Percentiles rank a stretch among this genome's conserved stretches.
Evolutionary conservation across 2,797 vertebrate species (phyloP).

Genomic region (Garrulus glandarius): DNA sequence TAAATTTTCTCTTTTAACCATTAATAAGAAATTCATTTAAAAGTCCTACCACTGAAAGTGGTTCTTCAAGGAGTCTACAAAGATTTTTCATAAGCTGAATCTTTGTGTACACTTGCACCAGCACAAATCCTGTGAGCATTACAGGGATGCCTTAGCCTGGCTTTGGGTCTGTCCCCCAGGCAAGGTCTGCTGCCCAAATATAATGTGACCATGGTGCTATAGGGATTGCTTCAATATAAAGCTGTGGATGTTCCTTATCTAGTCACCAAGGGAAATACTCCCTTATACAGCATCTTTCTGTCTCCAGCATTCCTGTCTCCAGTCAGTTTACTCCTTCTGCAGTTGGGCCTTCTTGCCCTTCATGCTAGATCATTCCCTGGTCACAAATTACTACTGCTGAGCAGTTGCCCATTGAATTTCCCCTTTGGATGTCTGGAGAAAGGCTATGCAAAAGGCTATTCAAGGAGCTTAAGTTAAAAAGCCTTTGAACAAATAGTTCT

Average conservation of each 20-base stretch:
- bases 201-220: neutral
- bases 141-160: neutral
- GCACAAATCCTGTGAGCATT: too few species aligned
- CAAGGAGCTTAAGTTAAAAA: neutral
- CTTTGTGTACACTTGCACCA: neutral
- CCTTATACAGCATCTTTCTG: neutral
- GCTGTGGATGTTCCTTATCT: neutral
- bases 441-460: neutral
- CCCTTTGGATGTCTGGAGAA: neutral
- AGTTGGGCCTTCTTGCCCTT: neutral
- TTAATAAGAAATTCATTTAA: neutral
- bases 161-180: neutral
- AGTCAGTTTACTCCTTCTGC: neutral
- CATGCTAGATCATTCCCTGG: neutral
- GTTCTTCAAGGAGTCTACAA: neutral
- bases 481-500: neutral
- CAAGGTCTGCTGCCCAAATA: neutral
- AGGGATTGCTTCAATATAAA: neutral
- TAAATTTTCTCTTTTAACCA: neutral
- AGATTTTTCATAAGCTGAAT: neutral
- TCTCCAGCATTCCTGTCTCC: neutral
- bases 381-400: neutral
- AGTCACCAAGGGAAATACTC: neutral
- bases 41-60: neutral
- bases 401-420: neutral